A percentile compares a stretch with the other conserved stretches of the same genome.
Conservation (phyloP, 2,888 invertebrate genomes). For the Digitonthophagus gazella region DNA sequence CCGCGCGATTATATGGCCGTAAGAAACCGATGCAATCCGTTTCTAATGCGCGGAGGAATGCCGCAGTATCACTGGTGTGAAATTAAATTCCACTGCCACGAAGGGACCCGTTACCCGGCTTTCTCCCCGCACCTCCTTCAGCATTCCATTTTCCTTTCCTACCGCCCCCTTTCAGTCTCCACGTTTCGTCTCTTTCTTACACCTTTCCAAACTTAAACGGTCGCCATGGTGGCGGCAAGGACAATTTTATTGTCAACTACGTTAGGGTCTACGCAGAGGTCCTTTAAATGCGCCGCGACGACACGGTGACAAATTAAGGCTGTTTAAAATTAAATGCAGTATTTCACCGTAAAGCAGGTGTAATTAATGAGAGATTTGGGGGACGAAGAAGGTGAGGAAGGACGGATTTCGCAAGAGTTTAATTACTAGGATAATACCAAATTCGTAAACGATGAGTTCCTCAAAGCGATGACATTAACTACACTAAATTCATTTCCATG, state of each 20-base stretch:
- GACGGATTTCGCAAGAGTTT: background rate
- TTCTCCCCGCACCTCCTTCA: background rate
- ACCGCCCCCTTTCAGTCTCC: background rate
- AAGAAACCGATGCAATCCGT: constrained; percentile 14
- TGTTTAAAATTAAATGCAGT: background rate
- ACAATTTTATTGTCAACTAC: background rate
- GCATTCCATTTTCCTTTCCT: background rate
- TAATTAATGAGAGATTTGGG: background rate
- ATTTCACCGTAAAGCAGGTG: background rate
- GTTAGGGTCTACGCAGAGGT: background rate
- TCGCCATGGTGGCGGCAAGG: background rate
- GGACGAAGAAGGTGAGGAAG: background rate
- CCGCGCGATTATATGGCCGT: constrained; percentile 5
- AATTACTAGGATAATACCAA: background rate
- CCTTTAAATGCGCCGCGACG: background rate
- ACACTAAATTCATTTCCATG: too few relatives aligned
- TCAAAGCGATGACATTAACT: background rate
- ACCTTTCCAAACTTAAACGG: background rate
- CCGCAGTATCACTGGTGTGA: constrained; percentile 40
- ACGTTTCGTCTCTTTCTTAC: background rate
- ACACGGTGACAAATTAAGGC: background rate
- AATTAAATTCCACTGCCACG: constrained; percentile 45
- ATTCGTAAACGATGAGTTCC: background rate
- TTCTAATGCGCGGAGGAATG: constrained; percentile 34
- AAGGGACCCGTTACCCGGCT: constrained; percentile 23